Evolutionary conservation across 2,113 vertebrate genomes (phyloP), one percentile per base, ranked within the genome.

Genomic region (Nesoenas mayeri): DNA sequence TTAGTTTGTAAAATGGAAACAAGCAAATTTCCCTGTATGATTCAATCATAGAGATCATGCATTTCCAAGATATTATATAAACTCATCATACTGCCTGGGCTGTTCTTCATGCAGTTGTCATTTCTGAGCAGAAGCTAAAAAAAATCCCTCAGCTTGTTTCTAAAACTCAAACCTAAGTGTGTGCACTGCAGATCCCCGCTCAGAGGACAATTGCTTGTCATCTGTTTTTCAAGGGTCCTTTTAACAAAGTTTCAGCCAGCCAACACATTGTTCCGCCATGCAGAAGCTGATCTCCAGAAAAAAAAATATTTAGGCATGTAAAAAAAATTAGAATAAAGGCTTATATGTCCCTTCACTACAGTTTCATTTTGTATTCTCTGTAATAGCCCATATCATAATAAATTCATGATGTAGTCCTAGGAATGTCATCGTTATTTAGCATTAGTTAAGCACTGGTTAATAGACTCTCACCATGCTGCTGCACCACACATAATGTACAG

Each of bases 371-470:
- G 34, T 73, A 93, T 93, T 97, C 94, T 87, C 77, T 91, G 73
- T 97, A 97, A 96, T 93, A 94, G 85, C 58, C 70, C 28, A 85
- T 79, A 91, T 95, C 94, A 97, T 97, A 95, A 97, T 94, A 95
- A 97, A 97, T 97, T 96, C 89, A 97, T 97, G 92, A 96, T 92
- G 29, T 42, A 96, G 95, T 91, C 69, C 88, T 95, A 86, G 87
- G 91, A 95, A 95, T 93, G 97, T 97, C 97, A 97, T 77, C 95
- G 89, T 91, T 96, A 96, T 95, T 97, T 96, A 95, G 56, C 91
- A 87, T 95, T 96, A 95, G 91, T 92, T 94, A 97, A 95, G 87
- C 88, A 79, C 38, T 82, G 42, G 69, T 89, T 96, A 97, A 87
- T 91, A 88, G 67, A 87, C 14, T 17, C 40, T 92, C 32, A 75